Evolutionary conservation across 1,140 invertebrate genomes (phyloP), one percentile per base, ranked within the genome.

Genomic region (Papilio machaon): DNA sequence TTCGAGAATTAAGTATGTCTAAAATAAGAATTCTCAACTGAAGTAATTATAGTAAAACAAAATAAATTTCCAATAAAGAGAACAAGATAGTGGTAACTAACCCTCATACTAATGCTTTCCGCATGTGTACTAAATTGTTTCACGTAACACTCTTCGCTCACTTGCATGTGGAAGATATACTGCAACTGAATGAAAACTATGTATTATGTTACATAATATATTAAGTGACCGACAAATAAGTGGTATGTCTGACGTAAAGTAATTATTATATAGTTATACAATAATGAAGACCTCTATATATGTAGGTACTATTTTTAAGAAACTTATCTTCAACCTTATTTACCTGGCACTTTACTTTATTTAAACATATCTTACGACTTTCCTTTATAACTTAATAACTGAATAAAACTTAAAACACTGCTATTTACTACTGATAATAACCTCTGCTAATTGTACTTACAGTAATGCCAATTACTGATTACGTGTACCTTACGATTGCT

Each of bases 81-180:
- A 92, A 90, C 89, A 91, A 88, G 86, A 83, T 82, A 86, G 86
- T 81, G 90, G 83, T 84, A 81, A 91, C 91, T 94, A 94, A 92
- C 90, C 90, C 87, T 91, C 91, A 91, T 91, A 92, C 84, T 94
- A 92, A 92, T 81, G 92, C 92, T 92, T 89, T 80, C 10, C 73
- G 90, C 88, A 92, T 89, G 91, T 83, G 80, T 80, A 91, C 86
- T 92, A 90, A 91, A 79, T 64, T 77, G 64, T 80, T 75, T 84
- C 87, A 87, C 73, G 76, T 90, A 91, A 91, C 86, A 86, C 77
- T 81, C 73, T 7, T 84, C 81, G 80, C 60, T 81, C 81, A 88
- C 83, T 75, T 70, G 78, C 78, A 80, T 79, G 77, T 2, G n/a
- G 3, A 76, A 58, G 13, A 73, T 81, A 58, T 75, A 47, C 35